phyloP scores from a whole-genome alignment of 1,140 invertebrate species.

The Ctenoplectra terminalis region DNA sequence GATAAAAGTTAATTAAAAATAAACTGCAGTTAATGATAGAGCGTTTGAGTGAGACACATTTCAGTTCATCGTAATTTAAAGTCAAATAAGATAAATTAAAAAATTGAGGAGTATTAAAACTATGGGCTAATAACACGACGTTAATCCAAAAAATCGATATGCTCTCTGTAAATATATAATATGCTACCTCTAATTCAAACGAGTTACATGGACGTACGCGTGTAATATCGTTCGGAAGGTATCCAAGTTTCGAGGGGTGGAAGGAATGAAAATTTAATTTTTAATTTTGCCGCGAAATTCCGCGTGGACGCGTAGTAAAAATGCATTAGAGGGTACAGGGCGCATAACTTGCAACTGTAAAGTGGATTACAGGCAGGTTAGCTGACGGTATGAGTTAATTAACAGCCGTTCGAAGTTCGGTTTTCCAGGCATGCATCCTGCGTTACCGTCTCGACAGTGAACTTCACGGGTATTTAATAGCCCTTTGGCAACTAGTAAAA shows the following conservation, averaged over 20 bases:
- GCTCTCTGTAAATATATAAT: not conserved
- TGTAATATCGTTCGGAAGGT: constrained; percentile 35
- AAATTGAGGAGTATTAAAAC: too few species aligned
- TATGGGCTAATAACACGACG: not conserved
- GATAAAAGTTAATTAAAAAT: too few species aligned
- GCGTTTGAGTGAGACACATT: too few species aligned
- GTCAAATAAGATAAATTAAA: too few species aligned
- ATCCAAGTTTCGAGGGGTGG: constrained; percentile 48
- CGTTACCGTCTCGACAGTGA: constrained; percentile 44
- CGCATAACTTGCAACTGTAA: constrained; percentile 54
- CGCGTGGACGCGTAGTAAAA: constrained; percentile 59
- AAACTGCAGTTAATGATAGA: too few species aligned
- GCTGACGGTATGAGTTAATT: constrained; percentile 60
- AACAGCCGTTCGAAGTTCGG: constrained; percentile 68
- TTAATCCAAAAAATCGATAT: not conserved
- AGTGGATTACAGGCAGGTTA: constrained; percentile 61
- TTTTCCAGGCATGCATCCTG: constrained; percentile 53
- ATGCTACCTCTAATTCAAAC: constrained; percentile 25
- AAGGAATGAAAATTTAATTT: constrained; percentile 58
- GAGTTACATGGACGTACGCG: constrained; percentile 27
- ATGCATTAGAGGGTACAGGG: constrained; percentile 59
- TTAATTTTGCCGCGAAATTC: constrained; percentile 65
- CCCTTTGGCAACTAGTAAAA: constrained; percentile 40
- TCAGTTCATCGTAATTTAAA: too few species aligned
- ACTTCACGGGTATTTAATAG: constrained; percentile 57